Evolutionary conservation across 1,140 invertebrate species (phyloP).

Genomic region (Himalopsyche phryganea): DNA sequence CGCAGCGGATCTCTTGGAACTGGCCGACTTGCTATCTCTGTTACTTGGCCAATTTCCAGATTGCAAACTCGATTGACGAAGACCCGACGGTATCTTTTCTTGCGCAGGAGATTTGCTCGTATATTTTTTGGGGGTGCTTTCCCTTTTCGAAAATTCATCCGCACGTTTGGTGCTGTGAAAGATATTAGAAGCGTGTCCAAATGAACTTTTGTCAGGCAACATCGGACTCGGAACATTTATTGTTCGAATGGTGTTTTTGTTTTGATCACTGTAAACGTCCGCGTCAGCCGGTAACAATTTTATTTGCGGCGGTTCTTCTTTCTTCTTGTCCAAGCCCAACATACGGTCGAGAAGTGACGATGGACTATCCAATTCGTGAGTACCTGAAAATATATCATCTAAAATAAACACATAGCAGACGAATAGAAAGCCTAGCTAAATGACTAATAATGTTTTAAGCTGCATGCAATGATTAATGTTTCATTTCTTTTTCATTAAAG

Average conservation of each 20-base stretch:
- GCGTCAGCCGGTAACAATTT: too few species aligned
- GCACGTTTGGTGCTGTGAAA: constrained; percentile 30
- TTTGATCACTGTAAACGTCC: not conserved
- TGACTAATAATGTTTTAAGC: too few species aligned
- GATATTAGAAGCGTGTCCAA: constrained; percentile 17
- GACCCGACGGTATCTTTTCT: too few species aligned
- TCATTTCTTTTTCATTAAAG: too few species aligned
- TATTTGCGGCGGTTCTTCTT: not conserved
- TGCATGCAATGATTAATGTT: too few species aligned
- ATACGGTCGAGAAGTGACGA: constrained; percentile 27
- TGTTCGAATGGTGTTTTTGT: not conserved
- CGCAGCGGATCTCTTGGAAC: constrained; percentile 2
- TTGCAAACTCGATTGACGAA: not conserved
- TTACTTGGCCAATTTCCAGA: not conserved
- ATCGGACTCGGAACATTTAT: constrained; percentile 3
- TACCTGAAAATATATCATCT: constrained; percentile 25
- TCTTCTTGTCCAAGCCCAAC: constrained; percentile 26
- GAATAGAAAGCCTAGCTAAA: too few species aligned
- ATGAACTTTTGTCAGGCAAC: constrained; percentile 11
- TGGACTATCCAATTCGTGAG: constrained; percentile 21
- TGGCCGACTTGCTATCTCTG: constrained; percentile 1
- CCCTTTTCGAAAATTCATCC: constrained; percentile 12
- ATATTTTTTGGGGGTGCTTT: not conserved
- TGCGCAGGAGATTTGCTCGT: too few species aligned
- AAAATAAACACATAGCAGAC: too few species aligned